A percentile compares a stretch with the other conserved stretches of the same genome.
Evolutionary conservation across 2,113 vertebrate species (phyloP).

Genomic region (Neoarius graeffei): DNA sequence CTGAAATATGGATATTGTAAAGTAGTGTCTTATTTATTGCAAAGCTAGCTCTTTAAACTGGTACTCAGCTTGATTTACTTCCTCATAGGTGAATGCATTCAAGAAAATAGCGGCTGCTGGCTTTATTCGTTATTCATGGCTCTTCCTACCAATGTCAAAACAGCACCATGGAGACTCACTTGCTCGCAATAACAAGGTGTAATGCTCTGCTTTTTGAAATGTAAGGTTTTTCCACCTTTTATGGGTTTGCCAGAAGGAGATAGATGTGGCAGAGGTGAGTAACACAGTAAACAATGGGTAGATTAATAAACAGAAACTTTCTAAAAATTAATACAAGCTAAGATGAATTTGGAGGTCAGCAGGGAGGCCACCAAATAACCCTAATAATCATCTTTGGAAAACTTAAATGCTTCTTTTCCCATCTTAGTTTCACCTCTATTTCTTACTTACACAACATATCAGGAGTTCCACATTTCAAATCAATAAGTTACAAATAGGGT

Average conservation of each 20-base stretch:
- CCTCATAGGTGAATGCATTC: slow-evolving; percentile 25
- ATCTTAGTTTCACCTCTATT: not conserved
- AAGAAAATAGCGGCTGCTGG: slow-evolving; percentile 28
- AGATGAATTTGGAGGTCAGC: not conserved
- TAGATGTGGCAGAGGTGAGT: not conserved
- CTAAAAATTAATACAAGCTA: not conserved
- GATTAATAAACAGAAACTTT: not conserved
- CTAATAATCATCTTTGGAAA: not conserved
- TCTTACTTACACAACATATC: not conserved
- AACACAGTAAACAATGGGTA: not conserved
- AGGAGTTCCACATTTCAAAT: not conserved
- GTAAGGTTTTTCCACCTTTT: not conserved
- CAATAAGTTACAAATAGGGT: too few relatives aligned
- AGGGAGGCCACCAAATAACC: not conserved
- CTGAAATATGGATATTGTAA: slow-evolving; percentile 20
- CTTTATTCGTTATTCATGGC: slow-evolving; percentile 21
- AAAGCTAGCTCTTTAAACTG: slow-evolving; percentile 21
- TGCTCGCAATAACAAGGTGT: slow-evolving; percentile 15
- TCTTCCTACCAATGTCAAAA: not conserved
- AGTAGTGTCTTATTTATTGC: slow-evolving; percentile 9
- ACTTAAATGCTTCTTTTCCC: not conserved
- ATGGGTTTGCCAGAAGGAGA: not conserved
- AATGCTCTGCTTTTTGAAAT: not conserved
- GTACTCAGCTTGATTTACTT: slow-evolving; percentile 23
- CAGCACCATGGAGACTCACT: slow-evolving; percentile 11